Conservation (phyloP, 2,113 vertebrate genomes). For the Cyanoramphus novaezelandiae region DNA sequence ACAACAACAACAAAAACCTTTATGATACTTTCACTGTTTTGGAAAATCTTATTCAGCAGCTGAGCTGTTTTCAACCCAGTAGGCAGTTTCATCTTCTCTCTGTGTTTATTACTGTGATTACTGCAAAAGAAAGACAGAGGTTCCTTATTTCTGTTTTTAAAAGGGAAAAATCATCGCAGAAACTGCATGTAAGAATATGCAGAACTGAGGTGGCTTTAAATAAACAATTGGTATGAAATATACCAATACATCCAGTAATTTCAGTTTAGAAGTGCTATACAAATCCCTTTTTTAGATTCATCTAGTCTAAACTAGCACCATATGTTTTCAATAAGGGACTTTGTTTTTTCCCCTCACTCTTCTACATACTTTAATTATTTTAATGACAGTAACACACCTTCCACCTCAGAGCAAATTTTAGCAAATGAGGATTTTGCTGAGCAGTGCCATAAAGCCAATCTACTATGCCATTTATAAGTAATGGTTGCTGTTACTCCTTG, state of each 20-base stretch:
- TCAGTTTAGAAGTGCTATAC: neutral
- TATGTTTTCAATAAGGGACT: neutral
- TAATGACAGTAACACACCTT: constrained; percentile 17
- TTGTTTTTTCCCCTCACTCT: neutral
- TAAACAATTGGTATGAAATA: neutral
- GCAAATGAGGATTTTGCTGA: neutral
- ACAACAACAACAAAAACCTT: neutral
- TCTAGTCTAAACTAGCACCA: neutral
- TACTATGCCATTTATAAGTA: neutral
- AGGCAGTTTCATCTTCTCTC: neutral
- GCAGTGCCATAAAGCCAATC: neutral
- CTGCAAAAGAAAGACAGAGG: neutral
- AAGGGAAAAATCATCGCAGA: neutral
- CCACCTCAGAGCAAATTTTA: neutral
- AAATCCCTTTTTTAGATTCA: neutral
- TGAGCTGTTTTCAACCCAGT: neutral
- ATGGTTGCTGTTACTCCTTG: neutral
- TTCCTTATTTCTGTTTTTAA: neutral
- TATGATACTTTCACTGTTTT: neutral
- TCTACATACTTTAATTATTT: constrained; percentile 46
- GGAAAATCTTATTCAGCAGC: neutral
- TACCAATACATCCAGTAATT: neutral
- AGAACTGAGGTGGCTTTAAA: neutral
- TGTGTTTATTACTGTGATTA: neutral
- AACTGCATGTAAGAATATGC: constrained; percentile 20